Base-by-base conservation (phyloP, 2,797 vertebrate genomes). In the Salarias fasciatus region DNA sequence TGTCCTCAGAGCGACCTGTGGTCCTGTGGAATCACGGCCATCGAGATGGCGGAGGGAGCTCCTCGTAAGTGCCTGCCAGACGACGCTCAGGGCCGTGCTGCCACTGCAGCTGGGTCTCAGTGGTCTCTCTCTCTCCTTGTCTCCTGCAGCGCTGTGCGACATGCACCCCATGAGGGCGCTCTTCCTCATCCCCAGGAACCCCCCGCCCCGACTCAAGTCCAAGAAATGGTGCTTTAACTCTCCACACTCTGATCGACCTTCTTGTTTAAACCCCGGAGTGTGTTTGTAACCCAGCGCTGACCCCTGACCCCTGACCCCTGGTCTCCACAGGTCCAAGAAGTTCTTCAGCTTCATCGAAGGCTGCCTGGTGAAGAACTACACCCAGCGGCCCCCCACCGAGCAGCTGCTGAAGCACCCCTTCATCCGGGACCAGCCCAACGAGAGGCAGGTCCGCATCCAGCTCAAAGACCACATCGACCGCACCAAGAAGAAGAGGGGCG, bases 111-210 rank as follows among this genome's bases (percentile, higher is more conserved):
- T n/a, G n/a, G 30, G 5, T 43, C n/a, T 38, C 1, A 10, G 9
- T 9, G 4, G 10, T 30, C 8, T 28, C 9, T 13, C 7, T 33
- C 0, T 38, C n/a, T 51, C 37, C 28, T 6, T 30, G 5, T 12
- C 82, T 67, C 72, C 79, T 79, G 4, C 89, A 99, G 97, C 98
- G 0, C 94, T 99, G 75, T 99, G 98, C 85, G 98, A 99, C 90
- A 99, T 99, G 97, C 98, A 99, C 82, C 98, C 98, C 40, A 99
- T 99, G 98, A 95, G 98, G 93, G 98, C 98, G 11, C 94, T 99
- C 88, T 99, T 99, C 91, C 97, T 99, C 89, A 99, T 99, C 72
- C 97, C 97, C 78, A 95, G 98, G 90, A 99, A 99, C 75, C 97
- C 97, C 73, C 96, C 97, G 43, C 97, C 98, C 45, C 92, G 97